Evolutionary conservation across 2,888 invertebrate species (phyloP).

Genomic region (Antheraea assamensis): DNA sequence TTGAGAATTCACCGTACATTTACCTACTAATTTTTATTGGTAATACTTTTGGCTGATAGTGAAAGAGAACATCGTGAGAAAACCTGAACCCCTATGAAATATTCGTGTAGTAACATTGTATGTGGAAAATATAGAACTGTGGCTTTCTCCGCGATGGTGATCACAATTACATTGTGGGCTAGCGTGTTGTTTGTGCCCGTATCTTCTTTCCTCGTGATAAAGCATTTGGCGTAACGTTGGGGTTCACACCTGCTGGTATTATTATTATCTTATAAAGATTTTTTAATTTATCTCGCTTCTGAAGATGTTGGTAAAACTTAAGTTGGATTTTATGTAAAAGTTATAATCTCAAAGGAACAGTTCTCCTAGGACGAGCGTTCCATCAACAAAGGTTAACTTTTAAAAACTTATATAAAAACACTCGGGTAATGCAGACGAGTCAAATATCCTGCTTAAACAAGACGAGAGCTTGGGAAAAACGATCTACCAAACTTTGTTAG

Average conservation of each 20-base stretch:
- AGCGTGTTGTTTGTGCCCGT: no score
- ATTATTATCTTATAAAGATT: background rate
- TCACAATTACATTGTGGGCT: no score
- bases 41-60: no score
- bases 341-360: slow-evolving; percentile 4
- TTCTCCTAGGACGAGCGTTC: background rate
- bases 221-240: no score
- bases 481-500: slow-evolving; percentile 7
- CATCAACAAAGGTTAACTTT: slow-evolving; percentile 6
- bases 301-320: background rate
- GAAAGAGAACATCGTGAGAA: no score
- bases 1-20: no score
- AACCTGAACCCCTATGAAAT: no score
- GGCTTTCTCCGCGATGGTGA: no score
- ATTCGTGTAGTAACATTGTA: no score
- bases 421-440: slow-evolving; percentile 3
- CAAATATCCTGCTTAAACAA: slow-evolving; percentile 3
- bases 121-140: no score
- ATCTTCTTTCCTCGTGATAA: no score
- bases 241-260: background rate
- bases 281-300: background rate
- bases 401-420: slow-evolving; percentile 6
- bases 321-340: background rate
- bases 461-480: background rate
- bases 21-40: no score